A percentile compares a stretch with the other conserved stretches of the same genome.
phyloP scores from a whole-genome alignment of 2,888 invertebrate genomes.

The Drosophila atripex region DNA sequence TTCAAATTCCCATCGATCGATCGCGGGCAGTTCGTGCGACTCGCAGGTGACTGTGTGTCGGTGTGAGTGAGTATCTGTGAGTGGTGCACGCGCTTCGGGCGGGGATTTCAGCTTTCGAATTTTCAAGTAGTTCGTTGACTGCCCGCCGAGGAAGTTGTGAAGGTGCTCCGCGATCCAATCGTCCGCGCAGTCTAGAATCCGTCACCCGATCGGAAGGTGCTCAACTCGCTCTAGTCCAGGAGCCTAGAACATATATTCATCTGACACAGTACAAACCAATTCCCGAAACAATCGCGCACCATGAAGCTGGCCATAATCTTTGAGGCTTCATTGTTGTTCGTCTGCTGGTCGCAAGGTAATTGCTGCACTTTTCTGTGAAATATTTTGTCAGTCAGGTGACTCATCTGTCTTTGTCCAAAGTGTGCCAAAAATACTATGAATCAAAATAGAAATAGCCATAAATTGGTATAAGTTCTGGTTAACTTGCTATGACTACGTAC shows the following conservation, averaged over 20 bases:
- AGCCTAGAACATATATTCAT: constrained; percentile 14
- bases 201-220: constrained; percentile 62
- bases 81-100: constrained; percentile 68
- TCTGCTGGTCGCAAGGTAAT: constrained; percentile 68
- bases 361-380: constrained; percentile 11
- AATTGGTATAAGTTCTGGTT: constrained; percentile 58
- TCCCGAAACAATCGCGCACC: neutral
- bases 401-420: constrained; percentile 41
- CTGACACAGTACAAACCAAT: constrained; percentile 1
- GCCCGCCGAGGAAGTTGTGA: constrained; percentile 73
- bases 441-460: constrained; percentile 45
- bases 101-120: constrained; percentile 74
- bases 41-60: neutral
- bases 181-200: constrained; percentile 71
- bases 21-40: constrained; percentile 55
- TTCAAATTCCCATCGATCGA: constrained; percentile 46
- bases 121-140: constrained; percentile 77
- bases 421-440: constrained; percentile 40
- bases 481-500: constrained; percentile 39
- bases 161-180: constrained; percentile 61
- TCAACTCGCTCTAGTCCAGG: constrained; percentile 41
- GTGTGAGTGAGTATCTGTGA: constrained; percentile 21
- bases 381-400: constrained; percentile 52
- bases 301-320: constrained; percentile 42
- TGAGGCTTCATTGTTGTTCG: constrained; percentile 48